Percentiles rank a stretch among this genome's conserved stretches.
phyloP scores from a whole-genome alignment of 2,113 vertebrate genomes.

The Centropus bengalensis region DNA sequence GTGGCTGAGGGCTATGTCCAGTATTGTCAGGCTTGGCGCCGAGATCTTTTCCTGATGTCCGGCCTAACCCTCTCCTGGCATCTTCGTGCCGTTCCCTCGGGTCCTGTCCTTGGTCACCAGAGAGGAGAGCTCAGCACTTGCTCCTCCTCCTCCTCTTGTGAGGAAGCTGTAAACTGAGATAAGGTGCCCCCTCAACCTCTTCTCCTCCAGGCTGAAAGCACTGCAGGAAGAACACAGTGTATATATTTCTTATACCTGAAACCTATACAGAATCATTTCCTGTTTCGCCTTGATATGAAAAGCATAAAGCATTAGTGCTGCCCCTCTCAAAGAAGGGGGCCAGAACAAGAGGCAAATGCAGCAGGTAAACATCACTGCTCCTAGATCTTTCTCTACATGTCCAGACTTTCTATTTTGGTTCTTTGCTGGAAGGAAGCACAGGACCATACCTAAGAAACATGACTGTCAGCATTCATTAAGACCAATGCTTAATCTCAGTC shows the following conservation, averaged over 20 bases:
- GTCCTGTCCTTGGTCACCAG: no score
- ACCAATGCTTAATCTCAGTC: conserved; percentile 74
- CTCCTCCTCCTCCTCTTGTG: no score
- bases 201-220: neutral
- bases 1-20: no score
- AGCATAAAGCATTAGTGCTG: neutral
- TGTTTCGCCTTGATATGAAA: conserved; percentile 21
- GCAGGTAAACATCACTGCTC: neutral
- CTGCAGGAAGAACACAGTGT: neutral
- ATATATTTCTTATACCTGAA: neutral
- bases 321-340: neutral
- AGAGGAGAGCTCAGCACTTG: no score
- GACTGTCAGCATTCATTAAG: conserved; percentile 78
- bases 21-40: no score
- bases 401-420: conserved; percentile 51
- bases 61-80: no score
- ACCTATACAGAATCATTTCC: neutral
- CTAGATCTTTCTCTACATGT: neutral
- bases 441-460: conserved; percentile 65
- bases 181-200: no score
- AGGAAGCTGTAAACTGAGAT: no score
- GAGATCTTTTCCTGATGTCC: no score
- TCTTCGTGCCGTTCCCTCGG: no score
- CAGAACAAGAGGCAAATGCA: neutral
- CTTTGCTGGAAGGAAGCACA: conserved; percentile 44